Conservation (phyloP, 2,113 vertebrate genomes). For the Ochotona princeps region DNA sequence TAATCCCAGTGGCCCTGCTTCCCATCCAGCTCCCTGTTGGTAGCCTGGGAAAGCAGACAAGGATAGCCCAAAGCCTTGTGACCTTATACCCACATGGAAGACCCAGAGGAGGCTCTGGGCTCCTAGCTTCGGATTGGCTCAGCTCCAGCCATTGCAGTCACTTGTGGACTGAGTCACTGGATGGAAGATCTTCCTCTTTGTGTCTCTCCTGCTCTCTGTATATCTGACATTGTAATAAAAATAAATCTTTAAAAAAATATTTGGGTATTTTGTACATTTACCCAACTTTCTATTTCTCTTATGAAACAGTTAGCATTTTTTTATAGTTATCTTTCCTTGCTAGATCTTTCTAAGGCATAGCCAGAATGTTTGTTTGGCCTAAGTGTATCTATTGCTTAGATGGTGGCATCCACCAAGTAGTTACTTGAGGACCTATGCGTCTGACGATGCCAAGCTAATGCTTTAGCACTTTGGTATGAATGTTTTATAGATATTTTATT, state of each 20-base stretch:
- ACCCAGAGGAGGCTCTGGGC: too few relatives aligned
- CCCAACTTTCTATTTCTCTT: not conserved
- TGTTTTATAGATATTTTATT: not conserved
- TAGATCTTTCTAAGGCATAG: not conserved
- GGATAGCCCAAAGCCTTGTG: too few relatives aligned
- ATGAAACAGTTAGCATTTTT: not conserved
- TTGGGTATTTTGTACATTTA: not conserved
- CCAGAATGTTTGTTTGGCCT: not conserved
- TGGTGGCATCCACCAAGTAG: not conserved
- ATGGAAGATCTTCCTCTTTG: too few relatives aligned
- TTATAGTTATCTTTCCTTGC: not conserved
- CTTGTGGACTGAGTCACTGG: too few relatives aligned
- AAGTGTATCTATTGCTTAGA: not conserved
- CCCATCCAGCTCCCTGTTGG: too few relatives aligned
- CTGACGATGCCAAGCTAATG: not conserved
- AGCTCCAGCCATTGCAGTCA: too few relatives aligned
- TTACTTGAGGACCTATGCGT: not conserved
- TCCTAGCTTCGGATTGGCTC: too few relatives aligned
- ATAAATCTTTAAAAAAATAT: not conserved
- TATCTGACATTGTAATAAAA: too few relatives aligned
- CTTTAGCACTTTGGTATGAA: conserved; percentile 52
- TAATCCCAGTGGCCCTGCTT: too few relatives aligned
- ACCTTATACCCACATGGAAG: too few relatives aligned
- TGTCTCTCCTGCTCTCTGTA: too few relatives aligned
- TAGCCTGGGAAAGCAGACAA: too few relatives aligned